Percentiles rank a stretch among this genome's conserved stretches.
Conservation (phyloP, 2,888 invertebrate genomes). For the Heliconius charithonia region DNA sequence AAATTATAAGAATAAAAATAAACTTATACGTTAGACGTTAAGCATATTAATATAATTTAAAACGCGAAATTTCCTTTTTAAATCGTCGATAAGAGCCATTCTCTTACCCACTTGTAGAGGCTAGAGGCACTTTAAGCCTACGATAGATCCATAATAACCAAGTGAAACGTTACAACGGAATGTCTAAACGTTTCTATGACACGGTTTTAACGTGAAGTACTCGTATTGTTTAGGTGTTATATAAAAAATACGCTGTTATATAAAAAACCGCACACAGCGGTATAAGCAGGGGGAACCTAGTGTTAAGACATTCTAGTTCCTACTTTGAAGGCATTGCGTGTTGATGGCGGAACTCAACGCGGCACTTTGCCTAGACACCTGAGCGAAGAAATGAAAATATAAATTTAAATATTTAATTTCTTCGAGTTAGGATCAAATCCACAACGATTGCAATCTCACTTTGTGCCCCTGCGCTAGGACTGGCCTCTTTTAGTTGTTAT, state of each 20-base stretch:
- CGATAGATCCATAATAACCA: background rate
- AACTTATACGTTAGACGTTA: background rate
- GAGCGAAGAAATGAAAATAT: no score
- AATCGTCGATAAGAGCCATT: background rate
- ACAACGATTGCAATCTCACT: no score
- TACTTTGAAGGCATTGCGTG: no score
- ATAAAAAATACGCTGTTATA: background rate
- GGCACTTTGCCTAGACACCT: no score
- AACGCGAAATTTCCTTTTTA: background rate
- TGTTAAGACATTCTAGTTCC: no score
- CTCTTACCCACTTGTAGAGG: background rate
- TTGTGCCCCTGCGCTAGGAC: no score
- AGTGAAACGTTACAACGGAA: conserved; percentile 11
- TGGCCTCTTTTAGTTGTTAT: no score
- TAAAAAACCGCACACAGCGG: no score
- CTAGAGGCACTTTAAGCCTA: conserved; percentile 3
- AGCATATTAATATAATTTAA: background rate
- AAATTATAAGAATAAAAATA: background rate
- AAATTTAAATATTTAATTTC: no score
- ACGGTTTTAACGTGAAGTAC: conserved; percentile 2
- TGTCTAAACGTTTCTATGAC: background rate
- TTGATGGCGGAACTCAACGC: no score
- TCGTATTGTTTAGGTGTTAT: conserved; percentile 17
- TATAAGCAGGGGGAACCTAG: no score
- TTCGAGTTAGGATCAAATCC: no score